phyloP scores from a whole-genome alignment of 1,140 invertebrate genomes.

The Trialeurodes vaporariorum region DNA sequence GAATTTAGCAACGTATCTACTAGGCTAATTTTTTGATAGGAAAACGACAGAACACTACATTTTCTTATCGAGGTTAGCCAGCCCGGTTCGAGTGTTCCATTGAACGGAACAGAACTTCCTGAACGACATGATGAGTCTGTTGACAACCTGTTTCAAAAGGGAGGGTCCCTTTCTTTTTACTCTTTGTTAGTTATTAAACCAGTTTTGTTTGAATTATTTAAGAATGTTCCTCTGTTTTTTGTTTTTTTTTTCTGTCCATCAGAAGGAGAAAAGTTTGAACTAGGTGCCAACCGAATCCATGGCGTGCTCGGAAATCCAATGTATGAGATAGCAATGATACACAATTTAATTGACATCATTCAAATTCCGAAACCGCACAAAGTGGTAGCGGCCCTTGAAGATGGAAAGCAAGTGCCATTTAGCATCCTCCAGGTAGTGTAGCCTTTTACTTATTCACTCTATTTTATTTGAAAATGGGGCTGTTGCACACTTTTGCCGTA shows the following conservation, averaged over 20 bases:
- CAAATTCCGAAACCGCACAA: slow-evolving; percentile 71
- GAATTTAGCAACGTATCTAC: too few relatives aligned
- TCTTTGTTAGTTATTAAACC: not conserved
- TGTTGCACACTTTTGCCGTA: too few relatives aligned
- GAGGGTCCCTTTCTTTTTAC: slow-evolving; percentile 21
- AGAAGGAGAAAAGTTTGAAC: slow-evolving; percentile 53
- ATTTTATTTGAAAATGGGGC: too few relatives aligned
- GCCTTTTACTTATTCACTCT: too few relatives aligned
- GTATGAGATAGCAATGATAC: slow-evolving; percentile 72
- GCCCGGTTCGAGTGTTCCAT: too few relatives aligned
- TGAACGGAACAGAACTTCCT: too few relatives aligned
- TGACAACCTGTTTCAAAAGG: slow-evolving; percentile 25
- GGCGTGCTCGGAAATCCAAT: slow-evolving; percentile 74
- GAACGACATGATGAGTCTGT: not conserved
- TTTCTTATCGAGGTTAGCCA: too few relatives aligned
- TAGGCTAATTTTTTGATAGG: too few relatives aligned
- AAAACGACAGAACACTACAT: too few relatives aligned
- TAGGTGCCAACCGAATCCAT: slow-evolving; percentile 90
- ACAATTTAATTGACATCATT: slow-evolving; percentile 69
- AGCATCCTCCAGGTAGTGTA: slow-evolving; percentile 56
- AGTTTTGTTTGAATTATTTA: not conserved
- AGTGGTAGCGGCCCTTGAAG: slow-evolving; percentile 72
- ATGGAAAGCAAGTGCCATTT: slow-evolving; percentile 75
- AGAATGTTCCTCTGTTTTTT: not conserved
- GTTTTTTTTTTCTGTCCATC: slow-evolving; percentile 16